A percentile compares a stretch with the other conserved stretches of the same genome.
phyloP scores from a whole-genome alignment of 2,888 invertebrate species.

The Cyaniris semiargus region DNA sequence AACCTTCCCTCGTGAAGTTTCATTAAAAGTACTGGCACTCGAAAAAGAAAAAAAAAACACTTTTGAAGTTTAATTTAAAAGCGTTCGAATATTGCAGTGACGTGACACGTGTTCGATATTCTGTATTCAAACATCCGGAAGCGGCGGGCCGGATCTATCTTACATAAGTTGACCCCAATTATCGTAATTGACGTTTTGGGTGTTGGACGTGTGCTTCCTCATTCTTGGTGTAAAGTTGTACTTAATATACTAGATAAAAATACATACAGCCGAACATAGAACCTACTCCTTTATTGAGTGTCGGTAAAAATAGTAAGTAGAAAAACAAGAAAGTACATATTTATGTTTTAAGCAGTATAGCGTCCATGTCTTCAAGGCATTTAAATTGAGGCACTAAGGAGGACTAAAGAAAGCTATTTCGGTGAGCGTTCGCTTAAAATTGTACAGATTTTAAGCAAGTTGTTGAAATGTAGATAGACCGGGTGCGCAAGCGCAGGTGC shows the following conservation, averaged over 20 bases:
- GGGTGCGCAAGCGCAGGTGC: neutral
- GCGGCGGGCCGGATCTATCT: conserved; percentile 57
- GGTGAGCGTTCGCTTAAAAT: neutral
- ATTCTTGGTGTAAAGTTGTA: neutral
- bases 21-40: neutral
- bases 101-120: conserved; percentile 22
- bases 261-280: neutral
- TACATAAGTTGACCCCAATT: conserved; percentile 59
- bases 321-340: too few relatives aligned
- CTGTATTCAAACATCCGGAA: conserved; percentile 46
- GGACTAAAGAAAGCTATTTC: neutral
- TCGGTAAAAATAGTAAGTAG: neutral
- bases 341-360: too few relatives aligned
- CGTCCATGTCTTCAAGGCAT: too few relatives aligned
- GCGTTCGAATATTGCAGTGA: conserved; percentile 4
- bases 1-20: too few relatives aligned
- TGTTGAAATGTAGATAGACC: neutral
- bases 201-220: conserved; percentile 22
- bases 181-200: conserved; percentile 47
- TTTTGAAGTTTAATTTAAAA: conserved; percentile 7
- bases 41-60: neutral
- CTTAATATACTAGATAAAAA: neutral
- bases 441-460: neutral
- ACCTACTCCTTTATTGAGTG: neutral
- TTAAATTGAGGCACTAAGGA: too few relatives aligned